Conservation (phyloP, 2,888 invertebrate genomes). For the Epinotia demarniana region DNA sequence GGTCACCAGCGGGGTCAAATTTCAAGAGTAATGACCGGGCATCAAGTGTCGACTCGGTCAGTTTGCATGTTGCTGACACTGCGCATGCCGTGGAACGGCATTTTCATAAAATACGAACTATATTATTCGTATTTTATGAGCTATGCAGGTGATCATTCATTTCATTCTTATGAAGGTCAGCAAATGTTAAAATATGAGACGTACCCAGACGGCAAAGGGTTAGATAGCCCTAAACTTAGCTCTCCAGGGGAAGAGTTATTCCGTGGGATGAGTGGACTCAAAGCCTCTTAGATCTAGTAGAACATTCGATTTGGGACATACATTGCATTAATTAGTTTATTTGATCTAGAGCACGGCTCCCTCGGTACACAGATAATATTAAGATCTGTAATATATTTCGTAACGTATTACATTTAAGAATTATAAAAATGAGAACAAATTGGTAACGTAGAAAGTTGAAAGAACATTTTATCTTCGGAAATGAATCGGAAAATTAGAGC, state of each 20-base stretch:
- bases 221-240: constrained; percentile 2
- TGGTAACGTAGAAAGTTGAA: constrained; percentile 5
- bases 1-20: too few relatives aligned
- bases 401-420: background rate
- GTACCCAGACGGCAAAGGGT: background rate
- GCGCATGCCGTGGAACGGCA: too few relatives aligned
- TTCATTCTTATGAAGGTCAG: constrained; percentile 1
- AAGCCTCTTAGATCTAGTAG: constrained; percentile 12
- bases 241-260: too few relatives aligned
- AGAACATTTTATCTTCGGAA: constrained; percentile 8
- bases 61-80: too few relatives aligned
- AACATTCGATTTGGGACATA: constrained; percentile 29
- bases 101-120: fast-evolving
- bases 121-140: too few relatives aligned
- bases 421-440: background rate
- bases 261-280: constrained; percentile 16
- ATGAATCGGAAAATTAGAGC: constrained; percentile 19
- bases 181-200: background rate
- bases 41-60: too few relatives aligned
- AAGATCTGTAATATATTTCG: background rate
- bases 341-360: constrained; percentile 17
- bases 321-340: constrained; percentile 37
- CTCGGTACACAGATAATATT: background rate
- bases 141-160: too few relatives aligned
- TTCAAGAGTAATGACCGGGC: too few relatives aligned